A percentile compares a stretch with the other conserved stretches of the same genome.
phyloP scores from a whole-genome alignment of 2,888 invertebrate genomes.

The Cerceris ruficornis region DNA sequence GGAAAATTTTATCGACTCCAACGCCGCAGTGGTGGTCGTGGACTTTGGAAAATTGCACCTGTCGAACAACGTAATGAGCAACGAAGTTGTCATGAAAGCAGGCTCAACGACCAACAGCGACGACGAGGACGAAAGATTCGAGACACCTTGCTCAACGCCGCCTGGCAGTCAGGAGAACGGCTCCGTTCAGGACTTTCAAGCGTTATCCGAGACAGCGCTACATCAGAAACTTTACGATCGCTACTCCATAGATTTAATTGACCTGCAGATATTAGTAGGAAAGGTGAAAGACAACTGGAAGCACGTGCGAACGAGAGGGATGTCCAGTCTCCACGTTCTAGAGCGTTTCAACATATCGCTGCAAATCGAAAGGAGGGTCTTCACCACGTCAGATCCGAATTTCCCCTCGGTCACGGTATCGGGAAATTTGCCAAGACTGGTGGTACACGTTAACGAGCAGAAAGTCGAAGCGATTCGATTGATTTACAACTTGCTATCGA shows the following conservation, averaged over 20 bases:
- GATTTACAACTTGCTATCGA: conserved; percentile 82
- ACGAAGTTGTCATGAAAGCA: conserved; percentile 64
- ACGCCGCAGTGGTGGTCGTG: conserved; percentile 90
- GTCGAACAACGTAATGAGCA: conserved; percentile 80
- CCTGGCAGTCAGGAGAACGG: conserved; percentile 90
- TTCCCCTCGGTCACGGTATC: conserved; percentile 92
- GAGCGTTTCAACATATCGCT: conserved; percentile 85
- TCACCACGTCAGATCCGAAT: conserved; percentile 92
- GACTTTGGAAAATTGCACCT: conserved; percentile 95
- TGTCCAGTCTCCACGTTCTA: conserved; percentile 92
- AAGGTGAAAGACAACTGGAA: conserved; percentile 95
- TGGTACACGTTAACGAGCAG: conserved; percentile 94
- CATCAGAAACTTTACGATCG: conserved; percentile 90
- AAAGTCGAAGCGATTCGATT: conserved; percentile 89
- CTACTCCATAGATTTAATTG: conserved; percentile 83
- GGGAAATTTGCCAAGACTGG: conserved; percentile 93
- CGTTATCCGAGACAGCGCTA: conserved; percentile 84
- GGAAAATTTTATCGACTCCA: conserved; percentile 89
- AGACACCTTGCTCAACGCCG: conserved; percentile 93
- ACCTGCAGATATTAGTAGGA: conserved; percentile 90
- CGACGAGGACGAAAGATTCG: conserved; percentile 78
- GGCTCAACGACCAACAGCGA: conserved; percentile 65
- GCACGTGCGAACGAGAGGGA: conserved; percentile 91
- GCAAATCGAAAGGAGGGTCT: conserved; percentile 90
- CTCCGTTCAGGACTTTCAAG: conserved; percentile 73